Conservation (phyloP, 1,140 invertebrate species). For the Acyrthosiphon pisum region DNA sequence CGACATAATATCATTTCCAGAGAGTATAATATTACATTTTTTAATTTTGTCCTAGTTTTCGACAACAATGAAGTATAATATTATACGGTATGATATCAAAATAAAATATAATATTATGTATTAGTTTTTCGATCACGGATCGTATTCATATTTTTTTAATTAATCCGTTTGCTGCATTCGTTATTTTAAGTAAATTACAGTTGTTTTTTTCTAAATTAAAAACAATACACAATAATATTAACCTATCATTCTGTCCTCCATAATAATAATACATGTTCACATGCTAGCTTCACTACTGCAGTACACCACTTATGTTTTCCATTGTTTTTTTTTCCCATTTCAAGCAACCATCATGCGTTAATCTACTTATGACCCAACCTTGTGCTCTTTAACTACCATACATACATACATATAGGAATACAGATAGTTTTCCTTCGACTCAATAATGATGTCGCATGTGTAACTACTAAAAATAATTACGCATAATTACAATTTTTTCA, state of each 20-base stretch:
- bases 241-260: background rate
- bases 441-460: background rate
- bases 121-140: background rate
- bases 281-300: background rate
- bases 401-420: no score
- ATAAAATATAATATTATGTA: background rate
- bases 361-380: slow-evolving; percentile 34
- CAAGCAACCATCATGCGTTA: slow-evolving; percentile 10
- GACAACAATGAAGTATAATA: background rate
- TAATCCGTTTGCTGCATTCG: background rate
- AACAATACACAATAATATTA: background rate
- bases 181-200: background rate
- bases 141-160: background rate
- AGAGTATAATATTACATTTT: background rate
- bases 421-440: background rate
- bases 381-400: slow-evolving; percentile 32
- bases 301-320: background rate
- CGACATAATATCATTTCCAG: no score
- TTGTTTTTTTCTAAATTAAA: background rate
- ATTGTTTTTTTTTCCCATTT: slow-evolving; percentile 12
- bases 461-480: background rate
- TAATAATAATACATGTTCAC: slow-evolving; percentile 12
- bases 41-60: background rate
- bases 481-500: background rate
- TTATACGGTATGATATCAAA: background rate